Conservation (phyloP, 2,888 invertebrate genomes). For the Cryptophagus acutangulus region DNA sequence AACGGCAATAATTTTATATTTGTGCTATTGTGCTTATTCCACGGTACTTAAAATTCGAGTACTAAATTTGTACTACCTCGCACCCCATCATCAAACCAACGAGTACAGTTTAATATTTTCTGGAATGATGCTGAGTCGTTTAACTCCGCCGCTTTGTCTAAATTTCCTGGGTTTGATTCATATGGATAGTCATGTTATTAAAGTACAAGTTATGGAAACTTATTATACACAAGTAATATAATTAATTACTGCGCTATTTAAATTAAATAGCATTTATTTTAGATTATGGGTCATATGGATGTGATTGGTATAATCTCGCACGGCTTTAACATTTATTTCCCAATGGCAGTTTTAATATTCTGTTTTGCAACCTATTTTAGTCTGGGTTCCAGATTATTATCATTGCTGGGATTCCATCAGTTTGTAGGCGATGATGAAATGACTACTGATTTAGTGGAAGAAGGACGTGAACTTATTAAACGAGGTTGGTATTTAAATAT, state of each 20-base stretch:
- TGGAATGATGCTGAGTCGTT: slow-evolving; percentile 94
- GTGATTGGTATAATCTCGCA: slow-evolving; percentile 94
- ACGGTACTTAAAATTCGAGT: slow-evolving; percentile 95
- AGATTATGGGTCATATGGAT: slow-evolving; percentile 99
- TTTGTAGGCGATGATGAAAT: slow-evolving; percentile 93
- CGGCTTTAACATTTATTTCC: slow-evolving; percentile 99
- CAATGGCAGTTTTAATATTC: slow-evolving; percentile 90
- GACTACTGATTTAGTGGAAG: slow-evolving; percentile 88
- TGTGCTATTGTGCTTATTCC: slow-evolving; percentile 97
- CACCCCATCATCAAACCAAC: slow-evolving; percentile 96
- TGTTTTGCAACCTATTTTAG: slow-evolving; percentile 93
- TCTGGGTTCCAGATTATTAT: slow-evolving; percentile 83
- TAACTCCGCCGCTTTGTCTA: slow-evolving; percentile 97
- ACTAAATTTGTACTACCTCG: slow-evolving; percentile 93
- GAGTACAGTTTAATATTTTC: slow-evolving; percentile 98
- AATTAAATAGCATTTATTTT: slow-evolving; percentile 23
- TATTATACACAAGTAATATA: slow-evolving; percentile 81
- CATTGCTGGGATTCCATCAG: slow-evolving; percentile 92
- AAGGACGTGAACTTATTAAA: slow-evolving; percentile 87
- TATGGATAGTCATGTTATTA: slow-evolving; percentile 93
- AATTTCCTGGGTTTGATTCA: slow-evolving; percentile 97
- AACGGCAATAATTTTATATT: slow-evolving; percentile 84
- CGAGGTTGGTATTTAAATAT: slow-evolving; percentile 57
- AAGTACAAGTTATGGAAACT: slow-evolving; percentile 75
- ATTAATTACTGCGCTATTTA: slow-evolving; percentile 4